Evolutionary conservation across 2,113 vertebrate species (phyloP).

Genomic region (Equus przewalskii): DNA sequence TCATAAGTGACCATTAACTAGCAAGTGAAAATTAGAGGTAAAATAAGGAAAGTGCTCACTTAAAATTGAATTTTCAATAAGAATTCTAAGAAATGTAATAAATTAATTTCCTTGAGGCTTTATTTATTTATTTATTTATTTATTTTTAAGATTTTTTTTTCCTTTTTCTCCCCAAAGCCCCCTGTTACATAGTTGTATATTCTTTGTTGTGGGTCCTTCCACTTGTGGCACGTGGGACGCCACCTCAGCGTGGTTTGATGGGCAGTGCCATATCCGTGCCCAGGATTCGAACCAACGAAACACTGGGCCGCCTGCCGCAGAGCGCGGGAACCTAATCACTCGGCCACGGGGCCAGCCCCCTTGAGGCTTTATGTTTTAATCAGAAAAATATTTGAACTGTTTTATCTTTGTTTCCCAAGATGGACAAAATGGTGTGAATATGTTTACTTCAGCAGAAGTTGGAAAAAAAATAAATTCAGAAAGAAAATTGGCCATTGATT

Average conservation of each 20-base stretch:
- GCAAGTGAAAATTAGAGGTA: background rate
- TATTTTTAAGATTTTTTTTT: too few relatives aligned
- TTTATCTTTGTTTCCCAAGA: background rate
- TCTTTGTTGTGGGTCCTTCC: too few relatives aligned
- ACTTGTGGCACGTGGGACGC: too few relatives aligned
- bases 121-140: background rate
- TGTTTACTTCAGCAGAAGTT: slow-evolving; percentile 57
- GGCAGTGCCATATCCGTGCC: too few relatives aligned
- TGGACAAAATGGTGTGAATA: background rate
- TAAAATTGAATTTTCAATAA: slow-evolving; percentile 19
- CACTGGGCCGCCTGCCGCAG: too few relatives aligned
- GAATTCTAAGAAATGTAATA: slow-evolving; percentile 15
- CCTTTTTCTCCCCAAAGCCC: too few relatives aligned
- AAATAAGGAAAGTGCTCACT: slow-evolving; percentile 5
- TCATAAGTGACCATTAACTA: background rate
- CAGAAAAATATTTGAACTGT: background rate
- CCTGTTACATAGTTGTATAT: too few relatives aligned
- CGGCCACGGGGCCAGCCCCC: too few relatives aligned
- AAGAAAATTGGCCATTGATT: slow-evolving; percentile 40
- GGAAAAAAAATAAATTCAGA: background rate
- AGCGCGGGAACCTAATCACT: too few relatives aligned
- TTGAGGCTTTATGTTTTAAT: background rate
- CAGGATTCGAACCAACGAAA: too few relatives aligned
- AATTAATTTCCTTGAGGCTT: background rate
- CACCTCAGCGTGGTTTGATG: too few relatives aligned